These are phyloP conservation scores for Saccostrea echinata DNA, from an alignment of 1,140 invertebrate genomes.

Conservation along the genomic window DNA sequence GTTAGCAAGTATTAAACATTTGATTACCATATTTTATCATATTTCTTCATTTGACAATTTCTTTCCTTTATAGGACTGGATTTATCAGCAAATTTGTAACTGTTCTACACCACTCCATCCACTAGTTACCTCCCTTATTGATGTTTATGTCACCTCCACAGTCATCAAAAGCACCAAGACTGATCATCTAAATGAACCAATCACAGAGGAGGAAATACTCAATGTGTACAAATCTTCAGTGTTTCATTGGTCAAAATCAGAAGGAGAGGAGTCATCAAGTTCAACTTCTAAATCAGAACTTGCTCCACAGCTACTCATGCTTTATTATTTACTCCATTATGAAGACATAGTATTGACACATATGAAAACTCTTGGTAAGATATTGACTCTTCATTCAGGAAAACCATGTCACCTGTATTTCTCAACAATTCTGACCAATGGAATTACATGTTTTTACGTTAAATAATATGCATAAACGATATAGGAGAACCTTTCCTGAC, in stretches of 20 bases:
- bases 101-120: conserved; percentile 94
- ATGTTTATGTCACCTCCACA: conserved; percentile 97
- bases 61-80: conserved; percentile 87
- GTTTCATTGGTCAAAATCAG: conserved; percentile 81
- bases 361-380: conserved; percentile 84
- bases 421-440: background rate
- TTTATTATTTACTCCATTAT: conserved; percentile 96
- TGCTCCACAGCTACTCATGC: conserved; percentile 92
- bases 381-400: background rate
- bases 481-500: too few species aligned
- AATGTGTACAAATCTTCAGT: conserved; percentile 83
- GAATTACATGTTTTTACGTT: too few species aligned
- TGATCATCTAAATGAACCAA: conserved; percentile 93
- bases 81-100: conserved; percentile 94
- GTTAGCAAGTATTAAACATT: too few species aligned
- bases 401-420: too few species aligned
- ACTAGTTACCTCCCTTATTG: conserved; percentile 94
- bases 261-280: conserved; percentile 38
- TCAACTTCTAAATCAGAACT: conserved; percentile 75
- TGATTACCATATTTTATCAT: too few species aligned
- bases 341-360: conserved; percentile 93
- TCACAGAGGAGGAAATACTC: conserved; percentile 93
- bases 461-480: too few species aligned
- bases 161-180: conserved; percentile 84
- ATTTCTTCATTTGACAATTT: background rate